Conservation (phyloP, 1,140 invertebrate genomes). For the Pararge aegeria region DNA sequence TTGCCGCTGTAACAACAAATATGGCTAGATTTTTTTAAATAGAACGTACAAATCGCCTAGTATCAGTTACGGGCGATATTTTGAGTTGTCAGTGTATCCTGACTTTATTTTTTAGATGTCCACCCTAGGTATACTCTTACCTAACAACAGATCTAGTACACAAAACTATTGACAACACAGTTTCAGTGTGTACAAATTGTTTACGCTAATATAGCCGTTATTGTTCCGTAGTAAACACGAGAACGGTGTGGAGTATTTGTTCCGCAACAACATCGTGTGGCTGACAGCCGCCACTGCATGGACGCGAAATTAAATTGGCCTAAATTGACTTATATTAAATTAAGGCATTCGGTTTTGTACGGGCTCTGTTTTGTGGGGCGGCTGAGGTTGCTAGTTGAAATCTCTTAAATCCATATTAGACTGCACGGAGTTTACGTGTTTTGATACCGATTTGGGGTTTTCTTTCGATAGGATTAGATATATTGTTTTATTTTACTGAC, state of each 20-base stretch:
- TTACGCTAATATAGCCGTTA: conserved; percentile 29
- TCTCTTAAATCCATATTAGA: conserved; percentile 18
- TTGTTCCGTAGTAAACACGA: conserved; percentile 25
- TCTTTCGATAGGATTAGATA: conserved; percentile 5
- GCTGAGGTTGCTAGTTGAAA: conserved; percentile 24
- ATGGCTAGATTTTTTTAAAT: too few relatives aligned
- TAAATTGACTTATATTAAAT: conserved; percentile 76
- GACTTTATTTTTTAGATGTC: neutral
- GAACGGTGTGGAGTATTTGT: conserved; percentile 31
- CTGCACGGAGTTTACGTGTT: conserved; percentile 14
- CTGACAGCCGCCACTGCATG: conserved; percentile 48
- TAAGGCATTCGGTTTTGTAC: conserved; percentile 71
- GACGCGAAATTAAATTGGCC: conserved; percentile 71
- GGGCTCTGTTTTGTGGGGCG: conserved; percentile 44
- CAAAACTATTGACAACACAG: conserved; percentile 18
- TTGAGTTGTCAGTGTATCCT: too few relatives aligned
- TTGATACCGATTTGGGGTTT: neutral
- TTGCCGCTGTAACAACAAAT: too few relatives aligned
- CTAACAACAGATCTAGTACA: conserved; percentile 12
- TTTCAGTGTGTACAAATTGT: conserved; percentile 19
- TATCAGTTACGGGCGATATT: too few relatives aligned
- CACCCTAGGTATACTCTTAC: conserved; percentile 2
- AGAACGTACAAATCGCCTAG: too few relatives aligned
- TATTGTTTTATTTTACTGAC: neutral
- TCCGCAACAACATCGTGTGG: conserved; percentile 22